Evolutionary conservation across 2,888 invertebrate genomes (phyloP).

Genomic region (Siphonodentalium dalli): DNA sequence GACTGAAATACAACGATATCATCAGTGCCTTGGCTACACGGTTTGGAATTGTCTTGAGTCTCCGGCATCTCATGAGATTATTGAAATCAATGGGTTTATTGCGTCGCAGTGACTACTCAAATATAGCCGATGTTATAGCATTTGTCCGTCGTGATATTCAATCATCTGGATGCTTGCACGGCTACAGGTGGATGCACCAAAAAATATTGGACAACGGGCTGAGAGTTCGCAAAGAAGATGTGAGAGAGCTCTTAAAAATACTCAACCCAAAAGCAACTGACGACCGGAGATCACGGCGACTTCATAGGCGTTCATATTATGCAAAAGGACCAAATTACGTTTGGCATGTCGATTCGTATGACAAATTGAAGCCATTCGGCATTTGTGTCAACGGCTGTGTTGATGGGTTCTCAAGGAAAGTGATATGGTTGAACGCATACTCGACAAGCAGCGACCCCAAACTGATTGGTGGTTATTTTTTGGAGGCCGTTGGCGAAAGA

Average conservation of each 20-base stretch:
- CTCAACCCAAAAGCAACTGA: slow-evolving; percentile 19
- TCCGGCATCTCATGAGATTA: background rate
- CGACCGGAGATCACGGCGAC: slow-evolving; percentile 4
- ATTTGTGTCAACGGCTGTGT: slow-evolving; percentile 34
- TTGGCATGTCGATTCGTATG: slow-evolving; percentile 36
- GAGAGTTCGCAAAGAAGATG: slow-evolving; percentile 5
- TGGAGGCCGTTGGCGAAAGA: slow-evolving; percentile 1
- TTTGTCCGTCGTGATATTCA: slow-evolving; percentile 8
- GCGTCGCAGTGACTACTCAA: background rate
- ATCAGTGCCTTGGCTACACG: too few relatives aligned
- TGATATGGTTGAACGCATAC: slow-evolving; percentile 32
- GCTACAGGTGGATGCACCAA: slow-evolving; percentile 22
- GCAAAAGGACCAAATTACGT: slow-evolving; percentile 27
- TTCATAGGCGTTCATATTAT: slow-evolving; percentile 22
- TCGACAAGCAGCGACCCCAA: slow-evolving; percentile 25
- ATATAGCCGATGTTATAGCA: slow-evolving; percentile 9
- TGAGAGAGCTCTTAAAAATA: slow-evolving; percentile 9
- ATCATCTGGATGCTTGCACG: slow-evolving; percentile 11
- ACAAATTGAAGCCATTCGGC: slow-evolving; percentile 33
- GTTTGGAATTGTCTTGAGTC: too few relatives aligned
- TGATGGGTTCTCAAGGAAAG: slow-evolving; percentile 29
- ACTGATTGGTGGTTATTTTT: slow-evolving; percentile 19
- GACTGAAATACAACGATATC: too few relatives aligned
- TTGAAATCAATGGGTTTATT: background rate
- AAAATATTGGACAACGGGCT: slow-evolving; percentile 12